Conservation (phyloP, 1,140 invertebrate species). For the Drosophila tani region DNA sequence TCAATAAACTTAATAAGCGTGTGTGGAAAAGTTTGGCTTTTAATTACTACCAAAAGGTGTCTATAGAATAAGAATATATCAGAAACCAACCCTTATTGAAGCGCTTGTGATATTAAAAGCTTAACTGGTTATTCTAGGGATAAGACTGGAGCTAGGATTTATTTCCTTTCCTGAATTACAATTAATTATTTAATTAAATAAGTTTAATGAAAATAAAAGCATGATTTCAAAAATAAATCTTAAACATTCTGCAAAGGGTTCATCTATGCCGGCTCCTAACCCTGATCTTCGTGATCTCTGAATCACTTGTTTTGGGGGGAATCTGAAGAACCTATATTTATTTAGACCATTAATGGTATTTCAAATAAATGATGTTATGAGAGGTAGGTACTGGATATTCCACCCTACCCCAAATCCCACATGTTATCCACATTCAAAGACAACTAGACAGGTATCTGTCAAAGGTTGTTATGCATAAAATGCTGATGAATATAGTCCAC, state of each 20-base stretch:
- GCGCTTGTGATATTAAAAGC: not conserved
- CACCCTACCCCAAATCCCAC: too few species aligned
- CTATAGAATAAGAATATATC: not conserved
- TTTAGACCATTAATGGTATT: too few species aligned
- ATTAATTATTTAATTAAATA: too few species aligned
- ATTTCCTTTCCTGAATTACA: too few species aligned
- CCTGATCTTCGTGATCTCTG: conserved; percentile 14
- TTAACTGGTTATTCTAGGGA: not conserved
- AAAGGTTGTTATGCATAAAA: not conserved
- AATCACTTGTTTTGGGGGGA: conserved; percentile 78
- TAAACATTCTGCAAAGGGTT: conserved; percentile 23
- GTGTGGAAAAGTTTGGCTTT: not conserved
- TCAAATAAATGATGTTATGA: too few species aligned
- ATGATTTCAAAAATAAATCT: too few species aligned
- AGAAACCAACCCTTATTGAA: not conserved
- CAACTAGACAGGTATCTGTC: too few species aligned
- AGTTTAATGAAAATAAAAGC: too few species aligned
- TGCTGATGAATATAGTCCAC: not conserved
- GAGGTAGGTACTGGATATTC: too few species aligned
- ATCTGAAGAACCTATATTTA: conserved; percentile 36
- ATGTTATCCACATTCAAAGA: too few species aligned
- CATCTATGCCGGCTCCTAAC: conserved; percentile 37
- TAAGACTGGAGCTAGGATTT: too few species aligned
- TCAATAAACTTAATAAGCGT: not conserved
- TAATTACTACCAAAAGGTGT: not conserved